Evolutionary conservation across 2,113 vertebrate genomes (phyloP).

Genomic region (Octodon degus): DNA sequence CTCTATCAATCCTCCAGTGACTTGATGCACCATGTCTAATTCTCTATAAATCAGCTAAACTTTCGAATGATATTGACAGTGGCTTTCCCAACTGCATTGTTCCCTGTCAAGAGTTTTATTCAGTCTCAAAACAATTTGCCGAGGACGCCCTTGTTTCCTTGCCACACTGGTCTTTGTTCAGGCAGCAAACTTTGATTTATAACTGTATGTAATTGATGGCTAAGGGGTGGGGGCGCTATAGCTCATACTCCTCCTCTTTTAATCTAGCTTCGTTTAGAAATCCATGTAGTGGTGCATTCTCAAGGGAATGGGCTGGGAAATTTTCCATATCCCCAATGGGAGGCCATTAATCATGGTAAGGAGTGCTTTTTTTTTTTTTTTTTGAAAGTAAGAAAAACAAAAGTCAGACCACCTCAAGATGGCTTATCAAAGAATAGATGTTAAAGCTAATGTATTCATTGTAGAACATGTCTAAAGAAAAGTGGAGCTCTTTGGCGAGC

Average conservation of each 20-base stretch:
- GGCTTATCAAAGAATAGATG: conserved; percentile 85
- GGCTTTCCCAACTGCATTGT: conserved; percentile 87
- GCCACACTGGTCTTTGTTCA: conserved; percentile 88
- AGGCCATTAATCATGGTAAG: conserved; percentile 89
- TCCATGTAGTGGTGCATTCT: conserved; percentile 88
- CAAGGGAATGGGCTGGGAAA: conserved; percentile 90
- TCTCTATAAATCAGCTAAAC: conserved; percentile 88
- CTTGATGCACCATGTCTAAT: conserved; percentile 88
- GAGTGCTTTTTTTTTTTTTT: conserved; percentile 80
- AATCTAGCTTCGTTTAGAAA: conserved; percentile 91
- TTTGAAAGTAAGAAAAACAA: conserved; percentile 89
- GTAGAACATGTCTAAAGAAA: conserved; percentile 72
- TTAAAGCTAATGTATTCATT: conserved; percentile 88
- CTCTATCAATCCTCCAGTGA: conserved; percentile 82
- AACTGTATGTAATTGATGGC: conserved; percentile 90
- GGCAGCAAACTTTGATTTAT: conserved; percentile 91
- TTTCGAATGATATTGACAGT: conserved; percentile 87
- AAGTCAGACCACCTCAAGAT: conserved; percentile 88
- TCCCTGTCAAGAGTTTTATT: conserved; percentile 87
- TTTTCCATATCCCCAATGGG: conserved; percentile 89
- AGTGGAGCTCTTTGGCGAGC: conserved; percentile 34
- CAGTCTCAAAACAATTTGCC: conserved; percentile 88
- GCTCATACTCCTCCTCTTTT: conserved; percentile 90
- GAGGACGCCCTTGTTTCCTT: conserved; percentile 89
- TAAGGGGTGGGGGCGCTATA: conserved; percentile 87